Evolutionary conservation across 1,140 invertebrate species (phyloP), one percentile per base, ranked within the genome.

Genomic region (Elymnias hypermnestra): DNA sequence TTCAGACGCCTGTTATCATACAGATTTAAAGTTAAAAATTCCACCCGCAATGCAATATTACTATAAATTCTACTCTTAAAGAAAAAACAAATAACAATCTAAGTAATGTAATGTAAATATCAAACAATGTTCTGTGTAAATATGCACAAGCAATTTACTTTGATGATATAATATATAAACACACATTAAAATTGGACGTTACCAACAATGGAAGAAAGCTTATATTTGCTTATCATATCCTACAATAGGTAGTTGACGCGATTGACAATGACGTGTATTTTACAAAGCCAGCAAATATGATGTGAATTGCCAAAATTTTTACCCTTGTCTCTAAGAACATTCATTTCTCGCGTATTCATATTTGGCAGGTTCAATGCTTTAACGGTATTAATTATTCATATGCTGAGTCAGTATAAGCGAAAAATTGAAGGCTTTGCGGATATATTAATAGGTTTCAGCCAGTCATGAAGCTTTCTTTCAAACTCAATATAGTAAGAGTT

Each of bases 21-120:
- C n/a, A n/a, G n/a, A n/a, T n/a, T n/a, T n/a, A n/a, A n/a, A n/a
- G n/a, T n/a, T n/a, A n/a, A n/a, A n/a, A n/a, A n/a, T n/a, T n/a
- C n/a, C n/a, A n/a, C n/a, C n/a, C n/a, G n/a, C n/a, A n/a, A n/a
- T n/a, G n/a, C n/a, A n/a, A n/a, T n/a, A n/a, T n/a, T n/a, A n/a
- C n/a, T n/a, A n/a, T n/a, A n/a, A n/a, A n/a, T n/a, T n/a, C n/a
- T n/a, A 29, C 26, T 29, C 10, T 1, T 12, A 29, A 28, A 29
- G 26, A 8, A 9, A 29, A 10, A 10, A 2, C 2, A 29, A 12
- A 29, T 12, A 29, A 3, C 9, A 10, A 5, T 29, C 10, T n/a
- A 13, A 7, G 26, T 29, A 29, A 29, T 29, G 26, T 29, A 29
- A 12, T 5, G 26, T 29, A 29, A 29, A 29, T 29, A 29, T 10